These are phyloP conservation scores for Cephalopholis sonnerati DNA, from an alignment of 2,113 vertebrate genomes.

Conservation along the genomic window DNA sequence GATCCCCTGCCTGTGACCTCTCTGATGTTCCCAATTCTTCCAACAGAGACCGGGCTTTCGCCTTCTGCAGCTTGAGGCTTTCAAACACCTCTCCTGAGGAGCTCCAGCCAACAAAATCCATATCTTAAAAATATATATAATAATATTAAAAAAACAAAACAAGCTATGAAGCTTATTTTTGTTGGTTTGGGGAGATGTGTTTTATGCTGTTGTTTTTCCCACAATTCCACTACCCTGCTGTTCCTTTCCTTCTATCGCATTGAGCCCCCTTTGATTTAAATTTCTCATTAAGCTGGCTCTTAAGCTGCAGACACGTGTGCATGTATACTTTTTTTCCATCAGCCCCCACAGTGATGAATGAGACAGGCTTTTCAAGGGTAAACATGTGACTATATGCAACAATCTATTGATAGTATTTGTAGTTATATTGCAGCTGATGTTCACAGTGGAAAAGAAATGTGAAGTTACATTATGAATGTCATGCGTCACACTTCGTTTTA, in stretches of 20 bases:
- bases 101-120: neutral
- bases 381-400: neutral
- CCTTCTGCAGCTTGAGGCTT: neutral
- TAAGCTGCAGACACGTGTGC: neutral
- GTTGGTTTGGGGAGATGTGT: neutral
- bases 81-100: neutral
- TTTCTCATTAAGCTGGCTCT: neutral
- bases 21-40: constrained; percentile 21
- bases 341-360: neutral
- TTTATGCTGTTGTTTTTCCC: neutral
- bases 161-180: neutral
- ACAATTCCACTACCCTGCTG: neutral
- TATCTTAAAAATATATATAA: neutral
- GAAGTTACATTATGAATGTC: neutral
- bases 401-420: neutral
- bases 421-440: neutral
- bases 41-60: neutral
- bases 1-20: constrained; percentile 10
- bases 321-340: neutral
- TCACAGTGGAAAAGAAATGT: neutral
- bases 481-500: neutral
- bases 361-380: neutral
- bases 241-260: neutral
- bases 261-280: neutral
- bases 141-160: too few relatives aligned